Base-by-base conservation (phyloP, 1,140 invertebrate genomes). In the Drosophila pruinosa region DNA sequence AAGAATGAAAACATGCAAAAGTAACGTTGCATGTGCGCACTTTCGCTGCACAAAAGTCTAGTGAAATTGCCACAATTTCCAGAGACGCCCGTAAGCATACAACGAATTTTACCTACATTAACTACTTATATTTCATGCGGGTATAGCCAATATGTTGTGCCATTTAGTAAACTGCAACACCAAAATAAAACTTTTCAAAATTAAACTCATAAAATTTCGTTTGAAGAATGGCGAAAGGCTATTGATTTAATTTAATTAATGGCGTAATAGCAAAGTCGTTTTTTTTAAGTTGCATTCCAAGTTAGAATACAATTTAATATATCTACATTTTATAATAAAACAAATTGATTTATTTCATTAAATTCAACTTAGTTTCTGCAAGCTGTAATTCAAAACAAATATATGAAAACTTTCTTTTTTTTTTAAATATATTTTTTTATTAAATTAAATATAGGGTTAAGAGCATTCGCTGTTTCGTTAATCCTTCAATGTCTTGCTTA, bases 1-100 rank as follows among this genome's bases (percentile, higher is more conserved):
- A 85, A 85, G 77, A 86, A 86, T 77, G 81, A 85, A 85, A 86
- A 80, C 81, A 86, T 80, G 81, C 73, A 81, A 85, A 86, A 85
- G 77, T 86, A 74, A 86, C n/a, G 73, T 74, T 74, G 81, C 69
- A 85, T 62, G 63, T 64, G 63, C 72, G 58, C 62, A 85, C 80
- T 85, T 79, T 85, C 63, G 28, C 65, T 64, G 53, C 39, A 64
- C 71, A 74, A 74, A 70, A 74, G 54, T 63, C 54, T 53, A 53
- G 64, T 57, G 73, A 59, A 86, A 85, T 86, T 86, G 73, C 81
- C 77, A 86, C 81, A 80, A 86, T 81, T 86, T 80, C 74, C 39
- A 57, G 59, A 67, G 64, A 72, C 53, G 76, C 81, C 81, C 69
- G 57, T 70, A 62, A 80, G 81, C 81, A 64, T 71, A 48, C 61